Evolutionary conservation across 1,140 invertebrate genomes (phyloP), one percentile per base, ranked within the genome.

Genomic region (Lepidotrigona ventralis): DNA sequence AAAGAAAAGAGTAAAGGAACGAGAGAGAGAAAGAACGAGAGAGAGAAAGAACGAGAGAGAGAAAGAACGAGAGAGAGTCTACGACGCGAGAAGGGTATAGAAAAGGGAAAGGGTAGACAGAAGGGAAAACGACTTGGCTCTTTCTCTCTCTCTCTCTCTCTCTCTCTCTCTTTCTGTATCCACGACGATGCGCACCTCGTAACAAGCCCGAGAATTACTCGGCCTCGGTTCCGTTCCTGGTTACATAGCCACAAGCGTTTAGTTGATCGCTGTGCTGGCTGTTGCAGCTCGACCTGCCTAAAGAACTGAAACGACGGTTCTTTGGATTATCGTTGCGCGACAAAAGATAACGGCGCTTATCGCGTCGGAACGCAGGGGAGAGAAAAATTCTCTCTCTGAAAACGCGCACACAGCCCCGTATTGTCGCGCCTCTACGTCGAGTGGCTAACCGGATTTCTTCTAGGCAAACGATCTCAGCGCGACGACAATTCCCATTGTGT

Each of bases 201-300:
- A 90, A 90, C 90, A 85, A 88, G 84, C 76, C 84, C 63, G 85
- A 83, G 85, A 85, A 89, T 89, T 86, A 88, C 64, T 79, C 79
- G 58, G 58, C 23, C 70, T 54, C 66, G 66, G 73, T 64, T 72
- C 69, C 58, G 73, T 53, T 75, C 71, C 58, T 68, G 72, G 82
- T 88, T 88, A 80, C 86, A 81, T 81, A 73, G 74, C 75, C 64
- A 63, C 73, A 51, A 80, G 80, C 78, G 77, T 81, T 75, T 83
- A 78, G 81, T 78, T 79, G 23, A 46, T 78, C 58, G 85, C 17
- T 58, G 60, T 60, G 23, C 58, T n/a, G 58, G 23, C 73, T 26
- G 54, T 29, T 39, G 21, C 66, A 64, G 78, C 17, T 33, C 81
- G 70, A 75, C 53, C 60, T 64, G 79, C 46, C 54, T 79, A 64